A percentile compares a stretch with the other conserved stretches of the same genome.
phyloP scores from a whole-genome alignment of 2,888 invertebrate genomes.

The Drosophila histrio region DNA sequence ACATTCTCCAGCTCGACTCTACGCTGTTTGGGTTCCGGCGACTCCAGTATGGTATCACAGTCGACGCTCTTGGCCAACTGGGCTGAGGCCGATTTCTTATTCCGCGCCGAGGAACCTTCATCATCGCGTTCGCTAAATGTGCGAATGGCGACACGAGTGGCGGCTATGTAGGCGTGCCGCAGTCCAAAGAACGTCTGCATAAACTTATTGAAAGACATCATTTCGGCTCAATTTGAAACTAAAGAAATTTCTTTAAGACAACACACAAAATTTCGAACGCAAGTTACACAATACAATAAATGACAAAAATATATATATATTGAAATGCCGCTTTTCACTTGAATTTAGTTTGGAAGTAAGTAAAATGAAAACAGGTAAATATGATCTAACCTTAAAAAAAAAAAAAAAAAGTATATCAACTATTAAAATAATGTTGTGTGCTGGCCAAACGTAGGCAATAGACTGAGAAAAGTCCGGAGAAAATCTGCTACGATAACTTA shows the following conservation, averaged over 20 bases:
- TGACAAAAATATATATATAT: neutral
- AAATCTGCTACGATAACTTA: neutral
- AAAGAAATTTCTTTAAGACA: neutral
- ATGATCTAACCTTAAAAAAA: neutral
- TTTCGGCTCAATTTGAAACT: neutral
- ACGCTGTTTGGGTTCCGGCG: slow-evolving; percentile 30
- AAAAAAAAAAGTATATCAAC: neutral
- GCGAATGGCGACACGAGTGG: neutral
- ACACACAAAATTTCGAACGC: neutral
- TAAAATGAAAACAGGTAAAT: neutral
- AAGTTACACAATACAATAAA: neutral
- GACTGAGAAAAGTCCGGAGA: neutral
- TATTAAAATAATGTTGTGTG: slow-evolving; percentile 5
- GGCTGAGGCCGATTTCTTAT: slow-evolving; percentile 33
- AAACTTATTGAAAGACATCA: neutral
- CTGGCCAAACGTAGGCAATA: neutral
- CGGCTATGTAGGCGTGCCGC: neutral
- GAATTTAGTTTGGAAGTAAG: neutral
- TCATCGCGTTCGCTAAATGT: neutral
- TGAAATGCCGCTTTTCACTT: neutral
- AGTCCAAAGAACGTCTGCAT: neutral
- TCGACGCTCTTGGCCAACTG: slow-evolving; percentile 6
- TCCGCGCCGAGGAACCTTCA: neutral
- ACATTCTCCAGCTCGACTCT: slow-evolving; percentile 13
- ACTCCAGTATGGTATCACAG: neutral